These are phyloP conservation scores for Drosophila lini DNA, from an alignment of 1,140 invertebrate species.

Conservation along the genomic window DNA sequence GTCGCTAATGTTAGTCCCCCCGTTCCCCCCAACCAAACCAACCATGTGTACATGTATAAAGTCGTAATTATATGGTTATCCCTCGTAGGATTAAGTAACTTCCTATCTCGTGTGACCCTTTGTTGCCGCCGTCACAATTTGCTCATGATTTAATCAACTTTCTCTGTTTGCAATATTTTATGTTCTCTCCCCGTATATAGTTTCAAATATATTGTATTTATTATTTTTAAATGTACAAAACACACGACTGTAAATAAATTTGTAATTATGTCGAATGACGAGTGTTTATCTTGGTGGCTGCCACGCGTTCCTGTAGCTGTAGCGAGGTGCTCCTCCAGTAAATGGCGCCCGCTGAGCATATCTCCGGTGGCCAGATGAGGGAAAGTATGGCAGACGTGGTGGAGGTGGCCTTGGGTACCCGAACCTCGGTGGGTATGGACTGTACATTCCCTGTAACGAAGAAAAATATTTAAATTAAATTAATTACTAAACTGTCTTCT, in stretches of 20 bases:
- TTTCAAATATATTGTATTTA: slow-evolving; percentile 71
- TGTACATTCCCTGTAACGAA: slow-evolving; percentile 42
- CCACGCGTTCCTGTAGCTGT: slow-evolving; percentile 37
- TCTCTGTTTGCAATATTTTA: slow-evolving; percentile 68
- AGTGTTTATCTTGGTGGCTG: slow-evolving; percentile 37
- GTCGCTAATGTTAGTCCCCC: slow-evolving; percentile 56
- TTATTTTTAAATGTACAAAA: slow-evolving; percentile 74
- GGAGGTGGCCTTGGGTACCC: slow-evolving; percentile 23
- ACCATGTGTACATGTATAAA: slow-evolving; percentile 66
- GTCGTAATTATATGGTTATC: slow-evolving; percentile 60
- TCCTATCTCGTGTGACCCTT: slow-evolving; percentile 57
- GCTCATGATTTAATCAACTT: slow-evolving; percentile 72
- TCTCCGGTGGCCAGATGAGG: slow-evolving; percentile 7
- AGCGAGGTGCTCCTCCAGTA: slow-evolving; percentile 16
- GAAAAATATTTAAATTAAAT: background rate
- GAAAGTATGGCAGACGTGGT: background rate
- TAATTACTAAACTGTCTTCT: background rate
- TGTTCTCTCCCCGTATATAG: slow-evolving; percentile 51
- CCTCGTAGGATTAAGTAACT: slow-evolving; percentile 59
- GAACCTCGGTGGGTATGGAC: slow-evolving; percentile 28
- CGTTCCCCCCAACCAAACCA: slow-evolving; percentile 16
- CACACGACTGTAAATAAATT: slow-evolving; percentile 78
- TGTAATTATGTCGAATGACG: slow-evolving; percentile 66
- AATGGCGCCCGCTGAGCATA: slow-evolving; percentile 25
- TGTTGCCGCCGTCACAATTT: slow-evolving; percentile 39